Base-by-base conservation (phyloP, 2,888 invertebrate species). In the Nemotelus pantherinus region DNA sequence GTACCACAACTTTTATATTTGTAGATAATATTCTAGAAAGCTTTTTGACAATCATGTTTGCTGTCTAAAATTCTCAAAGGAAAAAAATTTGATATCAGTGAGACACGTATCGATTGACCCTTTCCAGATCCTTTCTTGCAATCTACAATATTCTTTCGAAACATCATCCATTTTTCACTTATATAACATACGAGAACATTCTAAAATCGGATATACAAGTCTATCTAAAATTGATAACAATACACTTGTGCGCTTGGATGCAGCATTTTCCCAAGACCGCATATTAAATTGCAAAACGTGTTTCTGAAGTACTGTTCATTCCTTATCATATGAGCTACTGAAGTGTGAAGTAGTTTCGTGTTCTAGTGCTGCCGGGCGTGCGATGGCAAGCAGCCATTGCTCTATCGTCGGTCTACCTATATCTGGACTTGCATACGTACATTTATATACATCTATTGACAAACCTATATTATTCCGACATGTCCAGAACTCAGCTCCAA, bases 291-390 rank as follows among this genome's bases (percentile, higher is more conserved):
- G 72, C 60, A 60, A 45, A 74, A 74, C 60, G 74, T 60, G 63
- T 74, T 72, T 74, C 60, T 74, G 41, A 74, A 60, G 60, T 39
- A 60, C 50, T 60, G 53, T 60, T 74, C 74, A 60, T 74, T 74
- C 74, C 74, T 74, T 74, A 74, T 74, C 63, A 60, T 74, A 74
- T 74, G 63, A 74, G 74, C 74, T 74, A 74, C 74, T 74, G 74
- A 74, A 74, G 74, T 74, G 74, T 63, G 74, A 74, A 74, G 74
- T 74, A 74, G 74, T 74, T 74, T 74, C 74, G 74, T 74, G 74
- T 74, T 74, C 74, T 74, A 74, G 74, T 74, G 74, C 74, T 60
- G 63, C 60, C 70, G 43, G 55, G 55, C 47, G 60, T 10, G 10
- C 63, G 60, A 60, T 63, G 53, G 58, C 58, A 44, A 72, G 57